Conservation (phyloP, 1,140 invertebrate genomes). For the Teleopsis dalmanni region DNA sequence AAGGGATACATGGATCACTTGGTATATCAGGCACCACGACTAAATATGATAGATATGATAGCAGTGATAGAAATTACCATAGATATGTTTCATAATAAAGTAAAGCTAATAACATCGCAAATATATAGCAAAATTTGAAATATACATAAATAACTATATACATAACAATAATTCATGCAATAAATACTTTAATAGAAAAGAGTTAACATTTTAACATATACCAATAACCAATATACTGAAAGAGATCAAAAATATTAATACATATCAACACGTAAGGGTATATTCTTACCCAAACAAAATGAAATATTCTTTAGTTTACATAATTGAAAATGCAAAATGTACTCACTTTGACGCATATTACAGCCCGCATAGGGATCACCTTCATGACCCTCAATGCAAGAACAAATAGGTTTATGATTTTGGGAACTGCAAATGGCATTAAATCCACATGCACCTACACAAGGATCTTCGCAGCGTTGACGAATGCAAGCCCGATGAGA, state of each 20-base stretch:
- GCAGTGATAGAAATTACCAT: constrained; percentile 6
- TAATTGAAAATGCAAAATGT: constrained; percentile 7
- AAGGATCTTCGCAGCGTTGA: constrained; percentile 71
- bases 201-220: constrained; percentile 20
- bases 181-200: constrained; percentile 9
- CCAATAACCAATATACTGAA: constrained; percentile 35
- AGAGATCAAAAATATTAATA: constrained; percentile 34
- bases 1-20: constrained; percentile 66
- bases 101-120: constrained; percentile 1
- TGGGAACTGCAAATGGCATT: constrained; percentile 70
- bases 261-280: neutral
- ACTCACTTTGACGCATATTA: constrained; percentile 58
- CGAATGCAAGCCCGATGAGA: constrained; percentile 67
- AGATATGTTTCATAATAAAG: neutral
- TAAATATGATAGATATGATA: no score
- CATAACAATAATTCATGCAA: no score
- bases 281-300: neutral
- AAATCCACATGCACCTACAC: constrained; percentile 72
- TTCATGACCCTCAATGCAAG: constrained; percentile 64
- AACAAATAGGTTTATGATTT: constrained; percentile 70
- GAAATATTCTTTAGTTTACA: no score
- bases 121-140: neutral
- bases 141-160: neutral
- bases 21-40: constrained; percentile 38
- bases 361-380: constrained; percentile 78